Evolutionary conservation across 2,797 vertebrate species (phyloP), one percentile per base, ranked within the genome.

Genomic region (Hypotaenidia okinawae): DNA sequence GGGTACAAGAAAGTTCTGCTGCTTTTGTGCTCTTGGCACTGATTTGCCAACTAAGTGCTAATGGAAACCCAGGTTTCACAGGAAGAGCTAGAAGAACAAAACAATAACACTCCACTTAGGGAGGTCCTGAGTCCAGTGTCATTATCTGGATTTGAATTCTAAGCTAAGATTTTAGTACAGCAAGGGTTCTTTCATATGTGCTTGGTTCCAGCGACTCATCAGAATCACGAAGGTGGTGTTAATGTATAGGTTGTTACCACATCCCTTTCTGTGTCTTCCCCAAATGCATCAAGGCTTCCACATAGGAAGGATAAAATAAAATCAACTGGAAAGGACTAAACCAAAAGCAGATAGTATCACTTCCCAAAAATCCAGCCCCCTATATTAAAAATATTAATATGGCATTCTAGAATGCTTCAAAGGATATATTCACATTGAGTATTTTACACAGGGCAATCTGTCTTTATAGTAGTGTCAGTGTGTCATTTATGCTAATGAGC

Each of bases 401-500:
- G 10, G 1, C 92, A 89, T 76, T 94, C 74, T 87, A 81, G n/a
- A 91, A n/a, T 49, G 57, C 90, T 91, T 93, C 89, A 97, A 95
- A 96, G 52, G 54, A 89, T 58, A 70, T 84, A 80, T 80, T 87
- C 76, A 72, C 32, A 91, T 87, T 96, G 33, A 96, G 92, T 83
- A 55, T 76, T 92, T 96, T 91, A 62, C 72, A 68, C 77, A 76
- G 55, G 58, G 16, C 66, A 73, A 97, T 94, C 91, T 76, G 28
- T 96, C 86, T 96, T 96, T 95, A 84, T 95, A 93, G 94, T 95
- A 84, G 51, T 32, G 10, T 73, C 66, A 37, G 52, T 95, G 62
- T 92, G 58, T 96, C 84, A 93, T 96, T 97, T 97, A 94, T 95
- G 81, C 62, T 95, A 95, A 97, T 97, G 47, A 89, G 25, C 41